Percentiles rank a stretch among this genome's conserved stretches.
Evolutionary conservation across 2,888 invertebrate genomes (phyloP).

Genomic region (Chymomyza procnemis): DNA sequence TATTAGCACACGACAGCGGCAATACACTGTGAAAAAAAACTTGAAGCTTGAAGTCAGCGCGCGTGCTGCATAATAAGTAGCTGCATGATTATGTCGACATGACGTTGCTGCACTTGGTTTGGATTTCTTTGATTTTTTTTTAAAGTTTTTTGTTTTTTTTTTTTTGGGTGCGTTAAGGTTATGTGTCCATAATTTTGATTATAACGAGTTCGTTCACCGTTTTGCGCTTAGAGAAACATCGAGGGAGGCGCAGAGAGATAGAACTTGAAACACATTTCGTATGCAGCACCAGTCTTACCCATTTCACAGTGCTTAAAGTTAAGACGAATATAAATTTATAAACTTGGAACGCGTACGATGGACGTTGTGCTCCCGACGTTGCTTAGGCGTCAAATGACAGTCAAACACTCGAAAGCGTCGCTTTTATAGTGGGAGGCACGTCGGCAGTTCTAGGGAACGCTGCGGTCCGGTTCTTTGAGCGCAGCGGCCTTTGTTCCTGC

Average conservation of each 20-base stretch:
- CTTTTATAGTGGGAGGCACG: conserved; percentile 63
- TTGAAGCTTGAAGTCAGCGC: conserved; percentile 21
- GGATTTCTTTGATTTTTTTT: conserved; percentile 27
- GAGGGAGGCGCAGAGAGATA: too few relatives aligned
- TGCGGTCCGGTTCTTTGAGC: conserved; percentile 59
- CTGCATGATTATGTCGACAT: conserved; percentile 26
- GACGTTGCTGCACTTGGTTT: conserved; percentile 8
- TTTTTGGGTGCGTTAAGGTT: conserved; percentile 60
- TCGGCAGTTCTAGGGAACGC: conserved; percentile 12
- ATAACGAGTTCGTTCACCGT: conserved; percentile 62
- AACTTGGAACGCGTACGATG: too few relatives aligned
- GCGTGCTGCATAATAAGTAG: conserved; percentile 46
- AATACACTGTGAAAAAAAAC: neutral
- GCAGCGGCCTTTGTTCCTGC: conserved; percentile 67
- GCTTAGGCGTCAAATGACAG: conserved; percentile 68
- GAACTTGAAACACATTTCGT: conserved; percentile 35
- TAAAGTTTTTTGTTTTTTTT: conserved; percentile 24
- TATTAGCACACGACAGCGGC: neutral
- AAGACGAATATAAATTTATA: conserved; percentile 21
- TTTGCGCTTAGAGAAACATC: conserved; percentile 28
- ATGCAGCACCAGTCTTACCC: conserved; percentile 64
- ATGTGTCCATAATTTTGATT: conserved; percentile 55
- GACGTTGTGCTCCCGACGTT: conserved; percentile 41
- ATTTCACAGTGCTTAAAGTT: conserved; percentile 40
- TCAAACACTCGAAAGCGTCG: conserved; percentile 38